Conservation (phyloP, 2,888 invertebrate species). For the Nymphalis urticae region DNA sequence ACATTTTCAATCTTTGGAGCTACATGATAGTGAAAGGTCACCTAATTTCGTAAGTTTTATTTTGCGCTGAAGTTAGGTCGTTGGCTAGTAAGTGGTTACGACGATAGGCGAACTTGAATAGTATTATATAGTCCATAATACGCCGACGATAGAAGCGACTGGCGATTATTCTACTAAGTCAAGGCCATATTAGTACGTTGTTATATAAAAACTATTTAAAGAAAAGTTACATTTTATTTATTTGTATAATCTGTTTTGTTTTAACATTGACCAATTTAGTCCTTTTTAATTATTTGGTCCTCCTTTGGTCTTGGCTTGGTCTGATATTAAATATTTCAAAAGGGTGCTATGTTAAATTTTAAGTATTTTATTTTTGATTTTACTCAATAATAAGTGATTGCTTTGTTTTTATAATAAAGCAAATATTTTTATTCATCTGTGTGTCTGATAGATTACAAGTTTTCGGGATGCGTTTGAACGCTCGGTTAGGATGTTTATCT, state of each 20-base stretch:
- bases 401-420: too few species aligned
- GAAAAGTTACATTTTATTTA: too few species aligned
- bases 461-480: not conserved
- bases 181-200: constrained; percentile 19
- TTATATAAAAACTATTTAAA: not conserved
- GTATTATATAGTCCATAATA: constrained; percentile 40
- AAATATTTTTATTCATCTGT: too few species aligned
- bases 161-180: constrained; percentile 40
- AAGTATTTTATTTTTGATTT: too few species aligned
- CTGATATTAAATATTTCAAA: too few species aligned
- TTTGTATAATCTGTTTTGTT: too few species aligned
- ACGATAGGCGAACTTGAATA: constrained; percentile 56
- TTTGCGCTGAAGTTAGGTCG: constrained; percentile 40
- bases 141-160: constrained; percentile 41
- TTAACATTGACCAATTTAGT: too few species aligned
- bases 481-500: not conserved
- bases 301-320: too few species aligned
- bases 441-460: too few species aligned
- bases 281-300: too few species aligned
- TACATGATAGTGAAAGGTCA: not conserved
- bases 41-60: not conserved
- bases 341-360: too few species aligned
- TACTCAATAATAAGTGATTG: too few species aligned
- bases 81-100: constrained; percentile 44
- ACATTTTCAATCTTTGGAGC: not conserved